Evolutionary conservation across 1,140 invertebrate species (phyloP).

Genomic region (Anastrepha ludens): DNA sequence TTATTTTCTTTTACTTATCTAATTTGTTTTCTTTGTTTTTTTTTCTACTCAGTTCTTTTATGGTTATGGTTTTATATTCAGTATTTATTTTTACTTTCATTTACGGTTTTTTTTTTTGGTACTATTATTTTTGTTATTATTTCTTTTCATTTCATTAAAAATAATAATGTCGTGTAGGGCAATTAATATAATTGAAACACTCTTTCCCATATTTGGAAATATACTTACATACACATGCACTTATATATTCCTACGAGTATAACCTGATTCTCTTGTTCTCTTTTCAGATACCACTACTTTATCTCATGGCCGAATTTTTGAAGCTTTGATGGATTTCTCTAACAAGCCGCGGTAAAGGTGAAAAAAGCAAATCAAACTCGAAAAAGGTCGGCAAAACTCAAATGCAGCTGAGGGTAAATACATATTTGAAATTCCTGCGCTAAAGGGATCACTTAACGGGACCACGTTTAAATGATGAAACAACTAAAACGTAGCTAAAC

Average conservation of each 20-base stretch:
- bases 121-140: too few species aligned
- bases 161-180: not conserved
- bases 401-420: not conserved
- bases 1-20: not conserved
- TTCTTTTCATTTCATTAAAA: too few species aligned
- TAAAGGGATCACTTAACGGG: not conserved
- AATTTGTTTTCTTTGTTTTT: not conserved
- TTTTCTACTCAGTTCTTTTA: too few species aligned
- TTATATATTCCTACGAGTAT: not conserved
- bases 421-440: constrained; percentile 18
- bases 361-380: not conserved
- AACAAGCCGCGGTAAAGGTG: constrained; percentile 4
- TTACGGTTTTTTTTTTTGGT: too few species aligned
- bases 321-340: constrained; percentile 43
- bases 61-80: too few species aligned
- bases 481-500: not conserved
- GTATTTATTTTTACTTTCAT: too few species aligned
- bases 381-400: not conserved
- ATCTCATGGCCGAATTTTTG: constrained; percentile 41
- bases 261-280: not conserved
- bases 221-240: not conserved
- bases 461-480: not conserved
- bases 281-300: constrained; percentile 9
- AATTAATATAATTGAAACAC: not conserved
- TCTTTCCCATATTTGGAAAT: not conserved